A percentile compares a stretch with the other conserved stretches of the same genome.
Conservation (phyloP, 2,797 vertebrate species). For the Paedocypris micromegethes region DNA sequence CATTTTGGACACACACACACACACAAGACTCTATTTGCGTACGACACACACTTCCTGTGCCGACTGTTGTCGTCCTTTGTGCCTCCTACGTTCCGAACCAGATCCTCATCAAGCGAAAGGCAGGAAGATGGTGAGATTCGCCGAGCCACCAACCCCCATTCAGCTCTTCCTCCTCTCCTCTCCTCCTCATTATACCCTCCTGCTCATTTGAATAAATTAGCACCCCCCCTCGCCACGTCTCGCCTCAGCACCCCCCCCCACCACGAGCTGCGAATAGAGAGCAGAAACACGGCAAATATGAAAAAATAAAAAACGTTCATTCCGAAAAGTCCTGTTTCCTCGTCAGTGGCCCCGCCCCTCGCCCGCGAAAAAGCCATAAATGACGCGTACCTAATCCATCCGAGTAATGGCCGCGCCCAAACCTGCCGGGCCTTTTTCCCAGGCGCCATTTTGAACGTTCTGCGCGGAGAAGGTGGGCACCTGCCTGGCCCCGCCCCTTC, state of each 20-base stretch:
- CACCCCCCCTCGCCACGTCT: conserved; percentile 66
- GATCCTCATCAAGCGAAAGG: conserved; percentile 17
- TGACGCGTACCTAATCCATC: no score
- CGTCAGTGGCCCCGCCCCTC: no score
- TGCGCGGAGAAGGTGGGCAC: conserved; percentile 18
- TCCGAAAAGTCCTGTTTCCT: background rate
- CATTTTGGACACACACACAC: no score
- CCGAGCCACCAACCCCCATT: conserved; percentile 50
- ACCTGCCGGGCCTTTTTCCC: conserved; percentile 41
- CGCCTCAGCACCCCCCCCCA: conserved; percentile 45
- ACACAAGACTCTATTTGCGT: no score
- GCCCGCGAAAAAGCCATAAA: no score
- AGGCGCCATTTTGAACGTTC: conserved; percentile 48
- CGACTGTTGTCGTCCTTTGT: conserved; percentile 20
- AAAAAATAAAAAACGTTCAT: background rate
- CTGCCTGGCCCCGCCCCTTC: conserved; percentile 5
- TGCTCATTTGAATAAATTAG: conserved; percentile 79
- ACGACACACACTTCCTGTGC: background rate
- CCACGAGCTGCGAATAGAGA: conserved; percentile 41
- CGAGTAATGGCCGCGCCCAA: no score
- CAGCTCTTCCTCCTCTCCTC: conserved; percentile 45
- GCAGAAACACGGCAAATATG: conserved; percentile 28
- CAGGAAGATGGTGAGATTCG: conserved; percentile 48
- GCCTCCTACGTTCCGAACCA: conserved; percentile 36
- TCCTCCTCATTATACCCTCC: conserved; percentile 65